Base-by-base conservation (phyloP, 2,797 vertebrate genomes). In the Craterocephalus amniculus region DNA sequence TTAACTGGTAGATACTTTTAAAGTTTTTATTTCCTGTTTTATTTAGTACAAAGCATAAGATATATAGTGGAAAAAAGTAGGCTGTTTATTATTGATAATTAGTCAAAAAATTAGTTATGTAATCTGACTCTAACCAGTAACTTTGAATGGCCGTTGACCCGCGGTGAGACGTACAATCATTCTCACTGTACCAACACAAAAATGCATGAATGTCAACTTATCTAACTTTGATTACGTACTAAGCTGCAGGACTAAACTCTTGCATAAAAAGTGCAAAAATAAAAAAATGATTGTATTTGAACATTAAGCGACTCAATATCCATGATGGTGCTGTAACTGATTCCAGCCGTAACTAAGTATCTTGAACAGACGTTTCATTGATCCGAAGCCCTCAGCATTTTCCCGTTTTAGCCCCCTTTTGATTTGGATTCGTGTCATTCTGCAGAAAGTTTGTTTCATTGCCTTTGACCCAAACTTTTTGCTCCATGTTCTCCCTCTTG, bases 231-330 rank as follows among this genome's bases (percentile, higher is more conserved):
- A 31, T 32, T 16, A 57, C 10, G 38, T 11, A 16, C 29, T 20
- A 45, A 12, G 29, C 24, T 36, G 14, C 22, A 29, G 24, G 34
- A 13, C 35, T 14, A 6, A 20, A 31, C 18, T 26, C 11, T 66
- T 75, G 8, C 67, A 11, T 56, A 59, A 70, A 32, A 4, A 10
- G 56, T 14, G 43, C 27, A 48, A 27, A 38, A 69, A 45, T 34
- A 22, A 24, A 31, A 31, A 31, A 31, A 48, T 3, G 10, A 11
- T 57, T 77, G 26, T 69, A 13, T 45, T 54, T 62, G 55, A 32
- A 16, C 64, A 24, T 27, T 63, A 13, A 48, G 8, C 11, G 8
- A 22, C n/a, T 48, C 70, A 29, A 54, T 31, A 26, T 55, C 62
- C 54, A 7, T 49, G 38, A 58, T 65, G 4, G 51, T 27, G 38